Base-by-base conservation (phyloP, 1,140 invertebrate genomes). In the Ips typographus region DNA sequence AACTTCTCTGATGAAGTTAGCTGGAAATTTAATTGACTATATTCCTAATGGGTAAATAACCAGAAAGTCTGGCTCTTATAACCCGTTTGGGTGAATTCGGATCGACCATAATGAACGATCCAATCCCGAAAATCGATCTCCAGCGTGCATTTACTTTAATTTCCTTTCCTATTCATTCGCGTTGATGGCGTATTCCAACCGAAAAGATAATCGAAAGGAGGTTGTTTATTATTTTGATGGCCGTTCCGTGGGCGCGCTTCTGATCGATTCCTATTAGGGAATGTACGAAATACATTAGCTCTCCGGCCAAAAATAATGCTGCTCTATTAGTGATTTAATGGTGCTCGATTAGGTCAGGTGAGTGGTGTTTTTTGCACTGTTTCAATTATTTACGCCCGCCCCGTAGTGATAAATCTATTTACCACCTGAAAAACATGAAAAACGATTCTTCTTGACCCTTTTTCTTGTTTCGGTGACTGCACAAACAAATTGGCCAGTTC, bases 221-320 rank as follows among this genome's bases (percentile, higher is more conserved):
- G 58, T 61, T 68, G 56, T 68, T 68, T 58, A 68, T 68, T 65
- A 65, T 65, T 65, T 65, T 49, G 66, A 68, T 58, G 41, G 66
- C 65, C 49, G 42, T 68, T 68, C 42, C 55, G 55, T 68, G 58
- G 66, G 41, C n/a, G 66, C 44, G 55, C 56, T 42, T 49, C 40
- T 65, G 52, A 65, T 65, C 64, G 55, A 68, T 47, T 68, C 57
- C 56, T 44, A 60, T 65, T 65, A 65, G 64, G 40, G 43, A 65
- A 65, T 57, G 64, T 65, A 65, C 64, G 44, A 37, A 65, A 57
- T 58, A 65, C 64, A 65, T 65, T 65, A 65, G 64, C 49, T 53
- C 36, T 5, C 37, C 64, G 42, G 44, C 64, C 64, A 58, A 65
- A 65, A 65, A 65, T 65, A 65, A 65, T 65, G 64, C 40, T 39